Percentiles rank a stretch among this genome's conserved stretches.
phyloP scores from a whole-genome alignment of 2,888 invertebrate genomes.

The Flabesymbios commensalis region DNA sequence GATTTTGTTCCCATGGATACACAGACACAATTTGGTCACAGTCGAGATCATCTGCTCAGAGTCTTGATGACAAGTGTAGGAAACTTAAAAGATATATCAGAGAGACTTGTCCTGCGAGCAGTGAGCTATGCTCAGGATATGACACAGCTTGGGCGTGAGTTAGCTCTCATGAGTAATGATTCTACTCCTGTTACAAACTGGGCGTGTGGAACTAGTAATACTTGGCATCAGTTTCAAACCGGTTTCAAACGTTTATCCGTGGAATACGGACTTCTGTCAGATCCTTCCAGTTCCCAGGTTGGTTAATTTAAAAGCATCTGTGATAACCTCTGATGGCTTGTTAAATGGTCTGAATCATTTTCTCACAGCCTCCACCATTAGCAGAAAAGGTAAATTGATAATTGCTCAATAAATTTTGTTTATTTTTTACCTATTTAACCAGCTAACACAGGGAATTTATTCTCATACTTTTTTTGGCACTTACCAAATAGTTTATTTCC shows the following conservation, averaged over 20 bases:
- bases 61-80: constrained; percentile 49
- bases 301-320: constrained; percentile 1
- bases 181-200: constrained; percentile 48
- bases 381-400: no score
- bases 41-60: constrained; percentile 56
- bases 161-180: constrained; percentile 51
- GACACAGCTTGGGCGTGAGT: constrained; percentile 57
- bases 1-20: constrained; percentile 61
- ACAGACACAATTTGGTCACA: constrained; percentile 56
- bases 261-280: constrained; percentile 52
- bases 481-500: no score
- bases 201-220: constrained; percentile 54
- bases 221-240: constrained; percentile 53
- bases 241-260: constrained; percentile 52
- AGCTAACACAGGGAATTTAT: no score
- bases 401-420: no score
- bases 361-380: no score
- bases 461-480: no score
- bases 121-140: constrained; percentile 58
- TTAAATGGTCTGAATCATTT: no score
- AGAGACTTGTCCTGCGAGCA: constrained; percentile 55
- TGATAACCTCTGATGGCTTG: neutral
- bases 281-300: constrained; percentile 55
- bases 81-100: constrained; percentile 56
- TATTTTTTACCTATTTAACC: no score